These are phyloP conservation scores for Ochotona princeps DNA, from an alignment of 2,113 vertebrate species.

Conservation along the genomic window DNA sequence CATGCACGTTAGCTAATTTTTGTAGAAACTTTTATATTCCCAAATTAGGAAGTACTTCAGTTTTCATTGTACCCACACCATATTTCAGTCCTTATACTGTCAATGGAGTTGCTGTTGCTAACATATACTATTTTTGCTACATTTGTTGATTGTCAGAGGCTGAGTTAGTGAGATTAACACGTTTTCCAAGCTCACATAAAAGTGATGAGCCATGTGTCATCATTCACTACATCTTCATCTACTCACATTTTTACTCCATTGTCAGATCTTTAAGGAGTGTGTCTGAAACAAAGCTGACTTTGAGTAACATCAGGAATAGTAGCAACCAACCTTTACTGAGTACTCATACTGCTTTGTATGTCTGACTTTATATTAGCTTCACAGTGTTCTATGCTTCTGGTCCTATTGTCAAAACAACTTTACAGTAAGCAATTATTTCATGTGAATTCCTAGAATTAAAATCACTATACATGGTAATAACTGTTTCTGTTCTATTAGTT, in stretches of 20 bases:
- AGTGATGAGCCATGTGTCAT: not conserved
- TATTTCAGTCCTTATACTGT: not conserved
- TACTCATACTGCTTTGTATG: not conserved
- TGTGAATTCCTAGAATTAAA: not conserved
- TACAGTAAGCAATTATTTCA: conserved; percentile 7
- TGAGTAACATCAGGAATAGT: not conserved
- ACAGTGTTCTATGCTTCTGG: not conserved
- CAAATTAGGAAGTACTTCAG: not conserved
- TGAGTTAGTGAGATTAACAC: not conserved
- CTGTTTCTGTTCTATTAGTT: not conserved
- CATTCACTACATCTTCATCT: not conserved
- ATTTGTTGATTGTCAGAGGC: not conserved
- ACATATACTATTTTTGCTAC: not conserved
- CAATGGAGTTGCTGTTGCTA: not conserved
- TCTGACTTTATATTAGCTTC: not conserved
- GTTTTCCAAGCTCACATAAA: not conserved
- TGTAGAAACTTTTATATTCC: not conserved
- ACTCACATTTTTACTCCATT: not conserved
- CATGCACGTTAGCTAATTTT: not conserved
- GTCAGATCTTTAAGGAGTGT: not conserved
- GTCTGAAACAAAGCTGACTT: not conserved
- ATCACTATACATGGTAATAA: not conserved
- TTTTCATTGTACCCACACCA: not conserved
- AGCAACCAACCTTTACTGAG: not conserved
- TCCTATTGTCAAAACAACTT: not conserved